Conservation (phyloP, 2,888 invertebrate species). For the Hipparchia semele region DNA sequence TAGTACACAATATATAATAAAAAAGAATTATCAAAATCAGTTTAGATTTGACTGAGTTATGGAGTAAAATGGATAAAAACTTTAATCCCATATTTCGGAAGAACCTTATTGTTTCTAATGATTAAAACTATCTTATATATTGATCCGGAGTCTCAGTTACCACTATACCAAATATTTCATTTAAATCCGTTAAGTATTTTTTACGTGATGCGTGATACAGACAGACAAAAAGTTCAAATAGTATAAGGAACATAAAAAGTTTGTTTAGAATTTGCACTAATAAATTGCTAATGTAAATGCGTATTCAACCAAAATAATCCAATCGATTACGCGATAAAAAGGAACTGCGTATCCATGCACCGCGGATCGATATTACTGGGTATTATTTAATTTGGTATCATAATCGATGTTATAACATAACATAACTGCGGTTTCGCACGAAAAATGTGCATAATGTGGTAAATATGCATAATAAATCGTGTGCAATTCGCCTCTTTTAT, state of each 20-base stretch:
- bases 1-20: too few relatives aligned
- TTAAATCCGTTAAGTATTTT: too few relatives aligned
- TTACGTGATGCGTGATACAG: too few relatives aligned
- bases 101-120: too few relatives aligned
- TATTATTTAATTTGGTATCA: conserved; percentile 17
- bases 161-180: too few relatives aligned
- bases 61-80: neutral
- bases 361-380: conserved; percentile 1
- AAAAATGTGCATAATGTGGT: neutral
- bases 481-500: neutral
- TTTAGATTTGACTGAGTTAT: neutral
- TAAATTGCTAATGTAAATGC: too few relatives aligned
- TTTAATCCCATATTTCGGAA: too few relatives aligned
- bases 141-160: too few relatives aligned
- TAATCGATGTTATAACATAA: conserved; percentile 10
- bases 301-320: neutral
- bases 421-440: neutral
- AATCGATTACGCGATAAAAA: neutral
- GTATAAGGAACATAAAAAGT: too few relatives aligned
- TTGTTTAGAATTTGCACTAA: neutral
- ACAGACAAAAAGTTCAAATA: too few relatives aligned
- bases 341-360: neutral
- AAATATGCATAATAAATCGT: neutral
- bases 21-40: too few relatives aligned
- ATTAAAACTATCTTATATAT: too few relatives aligned